Conservation (phyloP, 1,140 invertebrate genomes). For the Pantala flavescens region DNA sequence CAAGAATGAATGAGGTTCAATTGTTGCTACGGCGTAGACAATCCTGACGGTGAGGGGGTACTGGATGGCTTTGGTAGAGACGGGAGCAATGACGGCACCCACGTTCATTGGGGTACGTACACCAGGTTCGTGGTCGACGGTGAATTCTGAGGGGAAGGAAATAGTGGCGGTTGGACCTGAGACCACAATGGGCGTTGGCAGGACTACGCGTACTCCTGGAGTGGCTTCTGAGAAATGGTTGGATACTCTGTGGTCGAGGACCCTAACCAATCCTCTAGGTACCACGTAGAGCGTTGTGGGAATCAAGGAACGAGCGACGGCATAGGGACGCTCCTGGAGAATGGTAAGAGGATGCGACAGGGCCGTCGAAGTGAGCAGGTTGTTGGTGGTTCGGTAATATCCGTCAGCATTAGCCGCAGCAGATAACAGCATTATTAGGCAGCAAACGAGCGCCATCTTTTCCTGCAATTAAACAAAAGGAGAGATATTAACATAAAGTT, state of each 20-base stretch:
- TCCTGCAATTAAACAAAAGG: neutral
- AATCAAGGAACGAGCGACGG: constrained; percentile 19
- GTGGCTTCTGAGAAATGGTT: constrained; percentile 21
- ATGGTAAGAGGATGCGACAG: constrained; percentile 20
- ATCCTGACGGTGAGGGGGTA: constrained; percentile 22
- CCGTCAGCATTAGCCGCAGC: neutral
- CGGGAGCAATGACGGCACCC: constrained; percentile 27
- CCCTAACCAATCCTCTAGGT: constrained; percentile 11
- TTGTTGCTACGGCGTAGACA: constrained; percentile 27
- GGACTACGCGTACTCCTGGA: constrained; percentile 26
- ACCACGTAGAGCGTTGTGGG: constrained; percentile 23
- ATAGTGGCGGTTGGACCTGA: constrained; percentile 23
- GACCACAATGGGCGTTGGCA: constrained; percentile 25
- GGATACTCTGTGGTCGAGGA: neutral
- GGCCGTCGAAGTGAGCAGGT: neutral
- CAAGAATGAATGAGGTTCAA: constrained; percentile 3
- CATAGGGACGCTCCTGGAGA: constrained; percentile 22
- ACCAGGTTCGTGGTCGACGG: constrained; percentile 26
- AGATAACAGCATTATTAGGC: neutral
- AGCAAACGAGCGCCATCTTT: neutral
- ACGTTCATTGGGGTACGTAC: constrained; percentile 26
- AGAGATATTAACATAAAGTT: neutral
- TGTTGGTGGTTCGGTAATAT: neutral
- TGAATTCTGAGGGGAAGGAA: constrained; percentile 25
- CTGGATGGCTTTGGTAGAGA: constrained; percentile 20